Conservation (phyloP, 2,797 vertebrate genomes). For the Perdix hodgsoniae region DNA sequence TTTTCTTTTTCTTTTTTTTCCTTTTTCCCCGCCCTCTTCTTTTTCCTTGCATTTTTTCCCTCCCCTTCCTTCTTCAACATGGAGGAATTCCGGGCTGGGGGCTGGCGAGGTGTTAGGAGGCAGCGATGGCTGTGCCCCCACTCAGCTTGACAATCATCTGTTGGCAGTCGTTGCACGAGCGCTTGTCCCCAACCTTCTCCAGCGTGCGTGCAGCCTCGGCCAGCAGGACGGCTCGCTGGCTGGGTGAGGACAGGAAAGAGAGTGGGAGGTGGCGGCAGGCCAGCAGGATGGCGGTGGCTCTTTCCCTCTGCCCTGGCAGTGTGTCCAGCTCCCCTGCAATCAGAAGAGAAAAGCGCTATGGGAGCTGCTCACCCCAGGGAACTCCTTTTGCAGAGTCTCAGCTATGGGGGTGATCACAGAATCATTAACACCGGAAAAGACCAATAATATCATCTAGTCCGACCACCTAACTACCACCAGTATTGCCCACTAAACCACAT, state of each 20-base stretch:
- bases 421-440: too few relatives aligned
- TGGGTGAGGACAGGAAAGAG: constrained; percentile 92
- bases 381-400: background rate
- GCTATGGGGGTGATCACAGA: background rate
- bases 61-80: background rate
- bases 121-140: constrained; percentile 92
- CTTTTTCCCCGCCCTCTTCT: too few relatives aligned
- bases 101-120: constrained; percentile 82
- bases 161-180: constrained; percentile 94
- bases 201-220: constrained; percentile 95
- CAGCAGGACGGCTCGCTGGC: constrained; percentile 92
- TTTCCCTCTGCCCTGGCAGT: constrained; percentile 90
- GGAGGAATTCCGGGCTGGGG: background rate
- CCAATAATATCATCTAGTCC: too few relatives aligned
- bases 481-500: too few relatives aligned
- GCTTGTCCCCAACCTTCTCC: constrained; percentile 95
- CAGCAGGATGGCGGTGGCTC: constrained; percentile 94
- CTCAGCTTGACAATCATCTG: constrained; percentile 95
- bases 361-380: background rate
- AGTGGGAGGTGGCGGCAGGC: constrained; percentile 96
- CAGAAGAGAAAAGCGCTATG: background rate
- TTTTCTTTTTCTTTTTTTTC: too few relatives aligned
- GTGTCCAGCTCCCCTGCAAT: constrained; percentile 78
- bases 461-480: too few relatives aligned
- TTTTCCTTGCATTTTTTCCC: background rate